These are phyloP conservation scores for Chymomyza caudatula DNA, from an alignment of 2,888 invertebrate genomes.

Conservation along the genomic window DNA sequence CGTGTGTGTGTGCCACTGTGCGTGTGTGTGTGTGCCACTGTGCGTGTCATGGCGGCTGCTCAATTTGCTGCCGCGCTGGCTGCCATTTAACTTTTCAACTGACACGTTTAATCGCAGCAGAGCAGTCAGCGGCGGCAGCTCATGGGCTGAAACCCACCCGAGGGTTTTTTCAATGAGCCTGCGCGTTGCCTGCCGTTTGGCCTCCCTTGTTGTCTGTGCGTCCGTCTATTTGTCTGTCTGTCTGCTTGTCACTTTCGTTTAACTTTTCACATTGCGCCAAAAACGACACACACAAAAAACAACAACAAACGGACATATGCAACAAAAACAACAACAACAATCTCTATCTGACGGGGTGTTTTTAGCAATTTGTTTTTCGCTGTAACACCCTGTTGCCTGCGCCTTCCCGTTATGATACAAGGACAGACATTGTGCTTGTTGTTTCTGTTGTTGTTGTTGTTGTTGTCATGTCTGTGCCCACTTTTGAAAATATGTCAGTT, in stretches of 20 bases:
- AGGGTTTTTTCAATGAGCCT: conserved; percentile 36
- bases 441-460: conserved; percentile 33
- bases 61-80: conserved; percentile 46
- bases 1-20: conserved; percentile 24
- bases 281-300: conserved; percentile 5
- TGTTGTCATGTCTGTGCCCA: conserved; percentile 68
- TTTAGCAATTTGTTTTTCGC: conserved; percentile 67
- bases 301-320: neutral
- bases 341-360: conserved; percentile 47
- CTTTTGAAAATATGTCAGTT: conserved; percentile 61
- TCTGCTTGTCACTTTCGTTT: conserved; percentile 73
- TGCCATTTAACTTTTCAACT: conserved; percentile 71
- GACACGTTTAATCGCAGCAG: conserved; percentile 66
- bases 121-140: neutral
- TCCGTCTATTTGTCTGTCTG: no score
- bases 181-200: conserved; percentile 32
- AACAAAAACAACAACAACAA: neutral
- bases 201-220: neutral
- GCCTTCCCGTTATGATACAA: conserved; percentile 15
- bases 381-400: conserved; percentile 48
- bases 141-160: neutral
- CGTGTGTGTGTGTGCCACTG: conserved; percentile 1
- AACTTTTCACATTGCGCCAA: conserved; percentile 53
- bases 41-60: conserved; percentile 60
- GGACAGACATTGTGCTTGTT: conserved; percentile 32